Base-by-base conservation (phyloP, 1,140 invertebrate species). In the Rhagoletis zephyria region DNA sequence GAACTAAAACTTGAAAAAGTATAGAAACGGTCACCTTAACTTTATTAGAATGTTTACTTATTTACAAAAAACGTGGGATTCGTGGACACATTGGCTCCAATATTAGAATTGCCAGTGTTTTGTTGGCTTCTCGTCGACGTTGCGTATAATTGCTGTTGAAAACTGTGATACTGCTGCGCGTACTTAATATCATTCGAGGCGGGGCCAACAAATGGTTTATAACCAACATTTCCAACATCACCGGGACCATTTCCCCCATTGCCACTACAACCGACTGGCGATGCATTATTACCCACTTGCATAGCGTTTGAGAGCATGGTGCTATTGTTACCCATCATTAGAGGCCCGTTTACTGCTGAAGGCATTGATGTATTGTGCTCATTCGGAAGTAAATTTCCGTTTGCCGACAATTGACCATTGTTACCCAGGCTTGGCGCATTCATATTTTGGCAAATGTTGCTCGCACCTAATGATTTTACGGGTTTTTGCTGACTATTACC, bases 161-260 rank as follows among this genome's bases (percentile, higher is more conserved):
- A 98, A 93, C 98, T 97, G 93, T 98, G 97, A 94, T 97, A 98
- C 94, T 98, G 97, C 92, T 97, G 97, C 90, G 97, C 97, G 94
- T 98, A 98, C 92, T 97, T 97, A 14, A 97, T 96, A 94, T 98
- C 97, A 74, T 96, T 95, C 86, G 97, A 97, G 16, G 95, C 96
- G 3, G 97, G 97, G 14, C 97, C 96, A 70, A 97, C 96, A 91
- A 97, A 97, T 4, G 96, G 94, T 87, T 90, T 89, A 48, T 89
- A 88, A 14, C 65, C 59, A 92, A 94, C 89, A 94, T 92, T n/a
- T 94, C 94, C 93, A 94, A 94, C 6, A 86, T 89, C 87, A 89
- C 93, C 87, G 89, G 90, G 48, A 90, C 91, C 93, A 93, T 56
- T 67, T 16, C 67, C 64, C 14, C n/a, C 42, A 85, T 67, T 85